A percentile compares a stretch with the other conserved stretches of the same genome.
phyloP scores from a whole-genome alignment of 1,140 invertebrate species.

The Matsumurasca onukii region DNA sequence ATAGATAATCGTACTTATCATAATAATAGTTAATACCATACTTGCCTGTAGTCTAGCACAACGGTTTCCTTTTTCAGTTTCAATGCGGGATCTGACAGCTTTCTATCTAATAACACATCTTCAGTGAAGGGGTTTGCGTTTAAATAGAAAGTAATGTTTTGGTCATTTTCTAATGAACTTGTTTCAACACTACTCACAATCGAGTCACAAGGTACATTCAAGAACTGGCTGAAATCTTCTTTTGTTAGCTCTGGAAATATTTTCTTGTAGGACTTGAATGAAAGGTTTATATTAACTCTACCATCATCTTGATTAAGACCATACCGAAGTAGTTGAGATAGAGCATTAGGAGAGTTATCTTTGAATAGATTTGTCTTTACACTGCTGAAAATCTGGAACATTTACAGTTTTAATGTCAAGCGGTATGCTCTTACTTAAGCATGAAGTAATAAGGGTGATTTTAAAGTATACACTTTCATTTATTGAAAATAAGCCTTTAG shows the following conservation, averaged over 20 bases:
- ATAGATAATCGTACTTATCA: too few species aligned
- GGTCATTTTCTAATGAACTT: background rate
- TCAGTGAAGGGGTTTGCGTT: background rate
- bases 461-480: too few species aligned
- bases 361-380: too few species aligned
- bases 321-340: conserved; percentile 1
- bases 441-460: too few species aligned
- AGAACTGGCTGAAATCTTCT: background rate
- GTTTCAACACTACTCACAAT: background rate
- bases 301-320: background rate
- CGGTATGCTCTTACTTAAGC: too few species aligned
- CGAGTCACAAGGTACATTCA: background rate
- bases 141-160: conserved; percentile 6
- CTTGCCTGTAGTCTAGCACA: conserved; percentile 19
- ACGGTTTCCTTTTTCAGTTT: conserved; percentile 1
- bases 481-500: too few species aligned
- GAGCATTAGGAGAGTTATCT: background rate
- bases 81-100: background rate
- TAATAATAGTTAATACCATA: background rate
- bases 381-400: too few species aligned
- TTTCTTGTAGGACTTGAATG: conserved; percentile 16
- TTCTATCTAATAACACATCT: conserved; percentile 17
- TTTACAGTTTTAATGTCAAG: too few species aligned
- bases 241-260: background rate
- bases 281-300: background rate